phyloP scores from a whole-genome alignment of 2,888 invertebrate genomes.

The Cheilosia variabilis region DNA sequence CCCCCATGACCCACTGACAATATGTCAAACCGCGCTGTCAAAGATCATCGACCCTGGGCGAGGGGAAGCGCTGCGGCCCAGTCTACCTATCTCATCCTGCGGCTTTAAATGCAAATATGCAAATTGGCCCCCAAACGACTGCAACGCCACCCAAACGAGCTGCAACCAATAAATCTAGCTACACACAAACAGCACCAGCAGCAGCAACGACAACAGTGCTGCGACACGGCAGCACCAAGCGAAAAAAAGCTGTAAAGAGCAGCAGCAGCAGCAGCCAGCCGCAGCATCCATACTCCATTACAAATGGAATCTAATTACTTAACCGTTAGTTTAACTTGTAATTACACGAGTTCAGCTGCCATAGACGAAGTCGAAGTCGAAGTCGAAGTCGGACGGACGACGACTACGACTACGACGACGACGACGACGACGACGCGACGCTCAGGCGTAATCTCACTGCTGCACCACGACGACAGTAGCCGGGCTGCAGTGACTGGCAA shows the following conservation, averaged over 20 bases:
- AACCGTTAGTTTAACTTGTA: constrained; percentile 77
- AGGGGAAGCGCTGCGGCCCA: background rate
- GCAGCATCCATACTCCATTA: constrained; percentile 69
- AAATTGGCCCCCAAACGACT: constrained; percentile 55
- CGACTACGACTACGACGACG: constrained; percentile 32
- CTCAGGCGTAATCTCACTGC: constrained; percentile 35
- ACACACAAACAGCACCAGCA: constrained; percentile 10
- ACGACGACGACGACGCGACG: constrained; percentile 33
- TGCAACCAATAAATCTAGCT: constrained; percentile 68
- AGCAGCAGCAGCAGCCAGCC: constrained; percentile 49
- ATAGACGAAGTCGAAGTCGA: constrained; percentile 29
- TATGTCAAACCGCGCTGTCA: constrained; percentile 72
- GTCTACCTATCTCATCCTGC: background rate
- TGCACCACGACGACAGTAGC: constrained; percentile 58
- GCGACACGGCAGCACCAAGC: constrained; percentile 12
- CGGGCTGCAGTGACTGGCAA: constrained; percentile 67
- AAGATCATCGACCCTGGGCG: constrained; percentile 59
- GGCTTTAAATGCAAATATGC: constrained; percentile 49
- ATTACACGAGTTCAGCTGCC: constrained; percentile 72
- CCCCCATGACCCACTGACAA: constrained; percentile 74
- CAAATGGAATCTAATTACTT: constrained; percentile 78
- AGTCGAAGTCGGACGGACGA: constrained; percentile 2
- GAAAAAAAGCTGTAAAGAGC: constrained; percentile 47
- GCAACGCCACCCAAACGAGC: constrained; percentile 71
- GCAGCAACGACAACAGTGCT: constrained; percentile 5